Percentiles rank a stretch among this genome's conserved stretches.
These are phyloP conservation scores for Ochotona curzoniae DNA, from an alignment of 2,113 vertebrate species.

Conservation along the genomic window DNA sequence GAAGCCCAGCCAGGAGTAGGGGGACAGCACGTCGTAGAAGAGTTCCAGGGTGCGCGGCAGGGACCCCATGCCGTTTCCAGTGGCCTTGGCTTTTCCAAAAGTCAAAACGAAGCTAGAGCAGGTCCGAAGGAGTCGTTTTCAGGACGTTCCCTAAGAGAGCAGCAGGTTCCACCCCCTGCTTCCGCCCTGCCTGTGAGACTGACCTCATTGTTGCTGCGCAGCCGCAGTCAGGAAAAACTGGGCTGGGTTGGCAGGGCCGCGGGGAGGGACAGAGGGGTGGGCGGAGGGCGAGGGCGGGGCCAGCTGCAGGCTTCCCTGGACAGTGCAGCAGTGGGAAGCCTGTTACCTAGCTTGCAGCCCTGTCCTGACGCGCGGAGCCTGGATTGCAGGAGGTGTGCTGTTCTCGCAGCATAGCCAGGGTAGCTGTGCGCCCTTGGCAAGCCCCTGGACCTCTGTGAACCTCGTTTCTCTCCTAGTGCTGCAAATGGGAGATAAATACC, in stretches of 20 bases:
- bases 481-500: background rate
- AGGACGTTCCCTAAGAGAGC: no score
- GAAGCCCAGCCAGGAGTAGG: conserved; percentile 92
- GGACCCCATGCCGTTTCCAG: conserved; percentile 58
- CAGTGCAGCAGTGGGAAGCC: fast-evolving
- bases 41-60: conserved; percentile 87
- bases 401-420: fast-evolving
- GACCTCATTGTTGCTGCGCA: background rate
- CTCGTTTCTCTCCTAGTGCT: no score
- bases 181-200: background rate
- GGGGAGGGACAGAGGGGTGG: no score
- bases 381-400: background rate
- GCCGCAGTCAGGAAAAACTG: fast-evolving
- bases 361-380: fast-evolving
- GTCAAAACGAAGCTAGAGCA: no score
- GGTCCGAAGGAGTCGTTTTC: no score
- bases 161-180: no score
- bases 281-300: no score
- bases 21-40: conserved; percentile 93
- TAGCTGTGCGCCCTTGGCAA: background rate
- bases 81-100: no score
- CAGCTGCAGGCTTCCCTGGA: no score
- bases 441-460: background rate
- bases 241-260: no score
- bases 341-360: fast-evolving